Percentiles rank a stretch among this genome's conserved stretches.
These are phyloP conservation scores for Ammospiza maritima DNA, from an alignment of 2,797 vertebrate genomes.

Conservation along the genomic window DNA sequence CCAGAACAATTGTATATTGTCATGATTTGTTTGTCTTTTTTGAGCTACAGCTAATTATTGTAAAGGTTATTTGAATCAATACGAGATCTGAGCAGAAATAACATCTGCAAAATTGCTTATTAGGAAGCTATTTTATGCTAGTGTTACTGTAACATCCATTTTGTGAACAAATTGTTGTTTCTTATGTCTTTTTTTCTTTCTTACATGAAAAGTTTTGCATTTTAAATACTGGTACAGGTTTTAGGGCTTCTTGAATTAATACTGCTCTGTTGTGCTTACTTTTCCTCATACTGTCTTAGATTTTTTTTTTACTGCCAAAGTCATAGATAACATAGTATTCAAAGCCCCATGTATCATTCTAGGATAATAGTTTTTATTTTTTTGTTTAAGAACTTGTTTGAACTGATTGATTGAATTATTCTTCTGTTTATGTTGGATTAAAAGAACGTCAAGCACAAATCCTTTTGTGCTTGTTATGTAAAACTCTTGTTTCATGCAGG, in stretches of 20 bases:
- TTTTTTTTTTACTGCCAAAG: background rate
- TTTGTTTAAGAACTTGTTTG: slow-evolving; percentile 45
- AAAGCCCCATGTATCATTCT: slow-evolving; percentile 45
- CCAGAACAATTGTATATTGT: slow-evolving; percentile 80
- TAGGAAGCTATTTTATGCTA: slow-evolving; percentile 67
- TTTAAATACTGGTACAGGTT: slow-evolving; percentile 38
- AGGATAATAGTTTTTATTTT: slow-evolving; percentile 40
- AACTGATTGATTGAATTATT: slow-evolving; percentile 61
- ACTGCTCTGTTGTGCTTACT: slow-evolving; percentile 26
- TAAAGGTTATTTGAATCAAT: slow-evolving; percentile 75
- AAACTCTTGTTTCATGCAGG: slow-evolving; percentile 14
- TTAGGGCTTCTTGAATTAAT: slow-evolving; percentile 36
- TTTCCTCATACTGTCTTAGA: slow-evolving; percentile 20
- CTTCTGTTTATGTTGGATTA: slow-evolving; percentile 52
- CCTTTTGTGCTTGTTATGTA: slow-evolving; percentile 38
- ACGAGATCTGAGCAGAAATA: slow-evolving; percentile 65
- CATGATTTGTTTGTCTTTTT: slow-evolving; percentile 83
- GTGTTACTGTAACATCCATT: slow-evolving; percentile 67
- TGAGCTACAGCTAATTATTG: slow-evolving; percentile 72
- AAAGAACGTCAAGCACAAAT: slow-evolving; percentile 35
- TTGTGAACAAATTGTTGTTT: slow-evolving; percentile 64
- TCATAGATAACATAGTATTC: slow-evolving; percentile 11
- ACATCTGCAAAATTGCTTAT: slow-evolving; percentile 77
- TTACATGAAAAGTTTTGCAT: slow-evolving; percentile 48
- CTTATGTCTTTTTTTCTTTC: slow-evolving; percentile 6